Base-by-base conservation (phyloP, 2,113 vertebrate genomes). In the Monopterus albus region DNA sequence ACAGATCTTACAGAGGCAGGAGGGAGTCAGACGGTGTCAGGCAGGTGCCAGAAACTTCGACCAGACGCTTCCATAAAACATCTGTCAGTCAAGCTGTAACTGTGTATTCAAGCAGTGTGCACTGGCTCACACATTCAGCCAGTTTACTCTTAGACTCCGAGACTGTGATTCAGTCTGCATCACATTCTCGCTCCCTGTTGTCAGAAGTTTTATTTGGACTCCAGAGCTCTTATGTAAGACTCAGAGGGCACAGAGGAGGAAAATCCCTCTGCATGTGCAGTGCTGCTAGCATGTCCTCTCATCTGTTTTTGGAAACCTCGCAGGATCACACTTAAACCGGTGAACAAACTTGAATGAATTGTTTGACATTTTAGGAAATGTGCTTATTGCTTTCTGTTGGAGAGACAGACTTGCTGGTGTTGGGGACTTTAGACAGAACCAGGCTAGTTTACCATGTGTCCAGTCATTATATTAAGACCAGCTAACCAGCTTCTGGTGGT, bases 41-140 rank as follows among this genome's bases (percentile, higher is more conserved):
- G n/a, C 21, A 61, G 52, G 60, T 68, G 72, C 53, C 62, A 70
- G 49, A 45, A 46, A 38, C 42, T 3, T 75, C 45, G 6, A 56
- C 39, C 42, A 75, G 38, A 72, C 46, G 46, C 55, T 67, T 68
- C 50, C 58, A 72, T 74, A 65, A 81, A 66, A 70, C 67, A 75
- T 39, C 63, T 47, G 46, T 40, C n/a, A 38, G 25, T 70, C 31
- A 57, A 45, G 6, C 29, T 15, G 15, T 38, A 47, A 55, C 17
- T 28, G 29, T 13, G 18, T 10, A 9, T 66, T 51, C 9, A 42
- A 65, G n/a, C 53, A 3, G 7, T 20, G 10, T 21, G 68, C 50
- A 26, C 35, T 45, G 50, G 67, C 36, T 83, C 47, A 67, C 67
- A 60, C 60, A 23, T 55, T 74, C 0, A 15, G 23, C 35, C 59